A percentile compares a stretch with the other conserved stretches of the same genome.
These are phyloP conservation scores for Sarcoramphus papa DNA, from an alignment of 2,797 vertebrate genomes.

Conservation along the genomic window DNA sequence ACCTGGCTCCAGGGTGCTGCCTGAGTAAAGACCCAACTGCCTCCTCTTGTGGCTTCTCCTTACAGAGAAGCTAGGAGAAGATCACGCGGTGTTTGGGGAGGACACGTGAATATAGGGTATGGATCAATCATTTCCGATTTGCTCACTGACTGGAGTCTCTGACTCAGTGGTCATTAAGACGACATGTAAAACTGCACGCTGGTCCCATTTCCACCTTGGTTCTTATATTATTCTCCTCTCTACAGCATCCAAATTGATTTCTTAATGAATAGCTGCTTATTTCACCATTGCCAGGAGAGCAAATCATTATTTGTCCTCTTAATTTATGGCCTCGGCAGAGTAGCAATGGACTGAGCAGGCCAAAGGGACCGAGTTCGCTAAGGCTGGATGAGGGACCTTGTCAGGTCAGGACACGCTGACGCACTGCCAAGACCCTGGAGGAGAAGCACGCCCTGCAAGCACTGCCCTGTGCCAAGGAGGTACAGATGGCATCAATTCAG, in stretches of 20 bases:
- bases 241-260: background rate
- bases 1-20: background rate
- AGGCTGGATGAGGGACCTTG: background rate
- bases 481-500: background rate
- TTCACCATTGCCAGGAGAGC: background rate
- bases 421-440: background rate
- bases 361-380: background rate
- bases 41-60: background rate
- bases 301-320: background rate
- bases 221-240: background rate
- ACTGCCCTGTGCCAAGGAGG: background rate
- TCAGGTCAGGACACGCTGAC: background rate
- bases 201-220: background rate
- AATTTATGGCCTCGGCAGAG: background rate
- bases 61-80: background rate
- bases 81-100: background rate
- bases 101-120: fast-evolving
- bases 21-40: fast-evolving
- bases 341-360: background rate
- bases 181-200: background rate
- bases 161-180: background rate
- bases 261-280: background rate
- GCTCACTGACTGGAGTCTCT: background rate
- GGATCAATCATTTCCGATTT: background rate
- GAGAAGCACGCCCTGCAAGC: background rate